A percentile compares a stretch with the other conserved stretches of the same genome.
These are phyloP conservation scores for Zootermopsis nevadensis DNA, from an alignment of 2,888 invertebrate genomes.

Conservation along the genomic window DNA sequence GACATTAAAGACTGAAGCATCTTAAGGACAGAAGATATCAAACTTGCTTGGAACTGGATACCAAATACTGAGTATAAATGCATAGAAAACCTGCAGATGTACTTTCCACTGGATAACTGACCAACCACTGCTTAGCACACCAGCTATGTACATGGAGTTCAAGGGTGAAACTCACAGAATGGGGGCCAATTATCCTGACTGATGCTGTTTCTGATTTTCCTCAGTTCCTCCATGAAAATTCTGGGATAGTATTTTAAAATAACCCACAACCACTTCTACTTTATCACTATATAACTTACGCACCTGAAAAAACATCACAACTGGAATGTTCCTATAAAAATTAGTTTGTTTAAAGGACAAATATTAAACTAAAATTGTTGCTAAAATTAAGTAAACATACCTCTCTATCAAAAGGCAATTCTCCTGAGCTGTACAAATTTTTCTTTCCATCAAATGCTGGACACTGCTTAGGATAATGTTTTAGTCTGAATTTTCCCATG, in stretches of 20 bases:
- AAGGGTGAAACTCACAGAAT: too few species aligned
- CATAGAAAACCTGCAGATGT: too few species aligned
- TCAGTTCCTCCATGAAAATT: neutral
- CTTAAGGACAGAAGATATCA: too few species aligned
- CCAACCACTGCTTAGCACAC: too few species aligned
- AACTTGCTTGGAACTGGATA: too few species aligned
- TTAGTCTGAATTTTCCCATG: conserved; percentile 58
- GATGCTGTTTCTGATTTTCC: too few species aligned
- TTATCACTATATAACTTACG: neutral
- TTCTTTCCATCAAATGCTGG: conserved; percentile 82
- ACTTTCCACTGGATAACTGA: too few species aligned
- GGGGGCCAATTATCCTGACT: too few species aligned
- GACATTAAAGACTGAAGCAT: too few species aligned
- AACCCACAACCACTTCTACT: neutral
- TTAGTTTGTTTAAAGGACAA: neutral
- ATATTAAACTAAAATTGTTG: neutral
- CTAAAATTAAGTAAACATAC: conserved; percentile 57
- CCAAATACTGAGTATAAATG: too few species aligned
- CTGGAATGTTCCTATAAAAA: neutral
- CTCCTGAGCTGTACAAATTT: conserved; percentile 70
- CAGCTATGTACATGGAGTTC: too few species aligned
- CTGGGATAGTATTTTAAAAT: neutral
- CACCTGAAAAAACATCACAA: neutral
- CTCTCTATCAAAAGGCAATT: conserved; percentile 63
- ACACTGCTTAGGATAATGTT: conserved; percentile 62